Evolutionary conservation across 2,113 vertebrate species (phyloP).

Genomic region (Oplegnathus fasciatus): DNA sequence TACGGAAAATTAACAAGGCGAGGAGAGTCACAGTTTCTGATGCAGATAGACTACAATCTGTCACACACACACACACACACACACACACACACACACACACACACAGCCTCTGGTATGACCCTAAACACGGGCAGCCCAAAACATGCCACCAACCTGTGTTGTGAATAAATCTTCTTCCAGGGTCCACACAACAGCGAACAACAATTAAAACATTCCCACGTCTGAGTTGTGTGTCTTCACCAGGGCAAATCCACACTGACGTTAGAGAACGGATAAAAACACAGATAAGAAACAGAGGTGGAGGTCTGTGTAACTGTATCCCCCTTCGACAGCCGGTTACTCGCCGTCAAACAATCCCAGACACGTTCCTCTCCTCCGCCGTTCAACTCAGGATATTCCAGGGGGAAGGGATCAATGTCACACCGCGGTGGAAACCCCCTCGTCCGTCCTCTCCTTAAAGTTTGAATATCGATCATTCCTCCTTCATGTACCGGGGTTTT

Average conservation of each 20-base stretch:
- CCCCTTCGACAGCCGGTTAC: neutral
- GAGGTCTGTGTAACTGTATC: neutral
- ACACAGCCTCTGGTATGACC: too few species aligned
- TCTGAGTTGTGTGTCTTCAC: neutral
- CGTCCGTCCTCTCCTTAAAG: slow-evolving; percentile 14
- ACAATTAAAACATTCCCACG: neutral
- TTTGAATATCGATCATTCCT: slow-evolving; percentile 22
- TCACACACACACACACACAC: neutral
- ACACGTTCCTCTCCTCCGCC: neutral
- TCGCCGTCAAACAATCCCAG: slow-evolving; percentile 17
- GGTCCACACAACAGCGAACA: neutral
- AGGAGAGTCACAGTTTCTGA: neutral
- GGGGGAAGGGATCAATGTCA: slow-evolving; percentile 1
- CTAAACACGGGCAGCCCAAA: neutral
- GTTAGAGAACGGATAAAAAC: neutral
- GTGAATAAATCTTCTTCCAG: neutral
- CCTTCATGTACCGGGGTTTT: neutral
- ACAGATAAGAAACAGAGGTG: neutral
- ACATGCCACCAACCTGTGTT: slow-evolving; percentile 30
- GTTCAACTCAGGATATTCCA: neutral
- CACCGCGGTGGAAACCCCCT: neutral
- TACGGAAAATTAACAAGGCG: neutral
- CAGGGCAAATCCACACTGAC: too few species aligned
- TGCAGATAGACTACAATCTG: neutral
- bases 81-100: neutral